These are phyloP conservation scores for Callosobruchus maculatus DNA, from an alignment of 2,888 invertebrate genomes.

Conservation along the genomic window DNA sequence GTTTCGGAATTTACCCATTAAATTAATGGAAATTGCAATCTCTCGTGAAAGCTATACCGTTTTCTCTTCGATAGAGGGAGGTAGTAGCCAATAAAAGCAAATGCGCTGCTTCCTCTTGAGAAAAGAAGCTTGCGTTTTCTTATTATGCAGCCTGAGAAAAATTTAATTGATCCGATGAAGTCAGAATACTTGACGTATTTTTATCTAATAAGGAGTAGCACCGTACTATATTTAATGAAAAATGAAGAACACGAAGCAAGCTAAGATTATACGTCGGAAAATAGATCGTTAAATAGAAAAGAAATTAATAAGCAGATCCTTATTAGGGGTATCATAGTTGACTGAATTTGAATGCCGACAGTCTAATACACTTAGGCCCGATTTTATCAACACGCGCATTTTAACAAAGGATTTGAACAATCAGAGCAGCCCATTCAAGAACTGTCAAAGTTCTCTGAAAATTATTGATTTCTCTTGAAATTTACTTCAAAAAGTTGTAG, in stretches of 20 bases:
- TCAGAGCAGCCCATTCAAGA: too few relatives aligned
- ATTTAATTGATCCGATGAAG: neutral
- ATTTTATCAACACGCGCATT: too few relatives aligned
- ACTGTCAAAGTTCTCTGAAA: too few relatives aligned
- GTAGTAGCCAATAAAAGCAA: neutral
- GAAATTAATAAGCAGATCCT: too few relatives aligned
- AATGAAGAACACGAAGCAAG: neutral
- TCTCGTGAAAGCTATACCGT: neutral
- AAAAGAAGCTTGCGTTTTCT: neutral
- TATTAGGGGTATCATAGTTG: too few relatives aligned
- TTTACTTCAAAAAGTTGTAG: too few relatives aligned
- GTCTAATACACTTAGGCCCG: too few relatives aligned
- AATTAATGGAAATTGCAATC: neutral
- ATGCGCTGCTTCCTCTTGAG: neutral
- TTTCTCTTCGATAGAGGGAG: neutral
- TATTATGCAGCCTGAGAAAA: neutral
- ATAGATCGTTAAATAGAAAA: too few relatives aligned
- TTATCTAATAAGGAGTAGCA: neutral
- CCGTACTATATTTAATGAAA: neutral
- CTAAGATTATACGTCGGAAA: neutral
- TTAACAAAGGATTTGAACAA: too few relatives aligned
- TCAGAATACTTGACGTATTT: neutral
- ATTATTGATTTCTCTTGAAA: too few relatives aligned
- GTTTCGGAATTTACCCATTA: neutral
- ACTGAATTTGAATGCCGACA: too few relatives aligned